Evolutionary conservation across 2,113 vertebrate species (phyloP).

Genomic region (Corydoras maculifer): DNA sequence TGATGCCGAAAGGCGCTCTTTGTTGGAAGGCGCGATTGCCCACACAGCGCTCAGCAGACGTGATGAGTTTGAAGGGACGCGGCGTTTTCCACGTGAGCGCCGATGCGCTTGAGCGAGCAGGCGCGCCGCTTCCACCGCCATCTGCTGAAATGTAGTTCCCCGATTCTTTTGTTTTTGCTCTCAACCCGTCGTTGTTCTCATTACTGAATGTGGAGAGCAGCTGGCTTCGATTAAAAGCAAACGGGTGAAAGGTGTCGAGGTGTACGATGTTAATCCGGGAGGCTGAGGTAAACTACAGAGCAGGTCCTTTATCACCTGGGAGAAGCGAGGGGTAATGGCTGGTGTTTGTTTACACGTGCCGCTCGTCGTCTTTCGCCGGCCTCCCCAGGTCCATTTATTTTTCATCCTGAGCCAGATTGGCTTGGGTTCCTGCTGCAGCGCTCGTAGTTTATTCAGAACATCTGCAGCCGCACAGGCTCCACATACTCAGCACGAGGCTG

Average conservation of each 20-base stretch:
- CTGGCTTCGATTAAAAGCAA: constrained; percentile 55
- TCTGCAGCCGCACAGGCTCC: constrained; percentile 42
- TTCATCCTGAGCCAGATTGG: constrained; percentile 49
- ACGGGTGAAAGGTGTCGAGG: constrained; percentile 41
- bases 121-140: constrained; percentile 43
- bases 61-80: too few species aligned
- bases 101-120: constrained; percentile 29
- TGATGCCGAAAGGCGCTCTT: too few species aligned
- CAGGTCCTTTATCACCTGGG: constrained; percentile 40
- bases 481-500: constrained; percentile 28
- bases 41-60: too few species aligned
- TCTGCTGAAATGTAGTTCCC: constrained; percentile 57
- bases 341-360: constrained; percentile 52
- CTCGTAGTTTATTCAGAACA: constrained; percentile 53
- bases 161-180: constrained; percentile 29
- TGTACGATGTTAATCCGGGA: constrained; percentile 38
- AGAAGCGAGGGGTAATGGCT: constrained; percentile 36
- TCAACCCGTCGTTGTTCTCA: constrained; percentile 43
- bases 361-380: constrained; percentile 5
- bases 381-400: constrained; percentile 55
- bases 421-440: constrained; percentile 53
- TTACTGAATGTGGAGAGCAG: constrained; percentile 47
- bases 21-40: too few species aligned
- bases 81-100: not conserved
- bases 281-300: constrained; percentile 29